Evolutionary conservation across 2,888 invertebrate genomes (phyloP).

Genomic region (Acronicta leporina): DNA sequence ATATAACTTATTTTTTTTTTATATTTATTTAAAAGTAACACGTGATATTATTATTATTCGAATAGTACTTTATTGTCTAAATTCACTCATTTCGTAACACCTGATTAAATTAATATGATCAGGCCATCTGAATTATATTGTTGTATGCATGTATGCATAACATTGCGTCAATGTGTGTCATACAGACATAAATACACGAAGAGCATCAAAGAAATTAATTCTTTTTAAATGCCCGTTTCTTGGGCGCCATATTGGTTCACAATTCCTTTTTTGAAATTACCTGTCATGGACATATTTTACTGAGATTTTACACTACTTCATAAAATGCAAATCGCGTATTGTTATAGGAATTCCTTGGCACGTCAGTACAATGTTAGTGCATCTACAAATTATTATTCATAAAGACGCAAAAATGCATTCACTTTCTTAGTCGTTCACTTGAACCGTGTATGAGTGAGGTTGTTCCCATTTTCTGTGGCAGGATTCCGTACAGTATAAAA

Average conservation of each 20-base stretch:
- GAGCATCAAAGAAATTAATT: no score
- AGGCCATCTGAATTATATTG: background rate
- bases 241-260: background rate
- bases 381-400: constrained; percentile 43
- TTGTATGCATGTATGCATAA: background rate
- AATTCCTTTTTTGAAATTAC: constrained; percentile 17
- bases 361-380: constrained; percentile 30
- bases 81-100: constrained; percentile 10
- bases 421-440: constrained; percentile 18
- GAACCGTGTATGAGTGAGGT: constrained; percentile 1
- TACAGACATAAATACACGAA: no score
- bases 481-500: constrained; percentile 16
- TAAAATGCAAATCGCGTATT: constrained; percentile 37
- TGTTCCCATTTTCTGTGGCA: constrained; percentile 4
- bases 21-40: no score
- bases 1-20: no score
- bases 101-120: background rate
- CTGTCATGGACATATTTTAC: constrained; percentile 18
- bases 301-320: constrained; percentile 15
- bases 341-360: constrained; percentile 35
- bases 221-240: no score
- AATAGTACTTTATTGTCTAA: no score
- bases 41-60: no score
- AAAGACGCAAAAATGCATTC: constrained; percentile 35
- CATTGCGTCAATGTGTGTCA: background rate